Percentiles rank a stretch among this genome's conserved stretches.
These are phyloP conservation scores for Anguilla megastoma DNA, from an alignment of 2,797 vertebrate genomes.

Conservation along the genomic window DNA sequence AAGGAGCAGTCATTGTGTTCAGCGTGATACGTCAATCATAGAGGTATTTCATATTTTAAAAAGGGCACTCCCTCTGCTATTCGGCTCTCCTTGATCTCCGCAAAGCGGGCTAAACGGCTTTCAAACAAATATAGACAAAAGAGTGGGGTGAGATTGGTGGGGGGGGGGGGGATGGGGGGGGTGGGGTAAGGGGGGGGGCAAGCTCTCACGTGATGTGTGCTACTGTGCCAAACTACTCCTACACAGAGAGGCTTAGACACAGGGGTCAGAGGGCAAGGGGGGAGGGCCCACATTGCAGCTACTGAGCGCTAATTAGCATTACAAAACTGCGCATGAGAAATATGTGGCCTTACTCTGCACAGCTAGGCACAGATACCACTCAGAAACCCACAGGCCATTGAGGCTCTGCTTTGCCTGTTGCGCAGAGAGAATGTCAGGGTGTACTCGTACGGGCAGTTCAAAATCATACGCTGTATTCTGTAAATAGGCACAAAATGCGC, in stretches of 20 bases:
- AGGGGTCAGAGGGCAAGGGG: conserved; percentile 30
- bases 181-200: no score
- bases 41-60: not conserved
- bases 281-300: conserved; percentile 29
- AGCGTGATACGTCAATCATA: not conserved
- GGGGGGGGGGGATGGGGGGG: not conserved
- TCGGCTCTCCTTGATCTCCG: not conserved
- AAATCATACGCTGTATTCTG: not conserved
- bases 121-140: conserved; percentile 49
- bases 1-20: no score
- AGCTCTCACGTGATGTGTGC: not conserved
- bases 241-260: conserved; percentile 16
- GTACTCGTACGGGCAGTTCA: not conserved
- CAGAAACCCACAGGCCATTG: not conserved
- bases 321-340: conserved; percentile 23
- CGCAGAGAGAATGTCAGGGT: not conserved
- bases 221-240: not conserved
- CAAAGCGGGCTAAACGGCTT: conserved; percentile 20
- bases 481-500: not conserved
- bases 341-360: not conserved
- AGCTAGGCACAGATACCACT: not conserved
- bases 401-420: not conserved
- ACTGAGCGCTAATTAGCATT: conserved; percentile 28
- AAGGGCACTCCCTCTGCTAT: not conserved
- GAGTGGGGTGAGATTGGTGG: not conserved